These are phyloP conservation scores for Tupaia tana DNA, from an alignment of 2,113 vertebrate species.

Conservation along the genomic window DNA sequence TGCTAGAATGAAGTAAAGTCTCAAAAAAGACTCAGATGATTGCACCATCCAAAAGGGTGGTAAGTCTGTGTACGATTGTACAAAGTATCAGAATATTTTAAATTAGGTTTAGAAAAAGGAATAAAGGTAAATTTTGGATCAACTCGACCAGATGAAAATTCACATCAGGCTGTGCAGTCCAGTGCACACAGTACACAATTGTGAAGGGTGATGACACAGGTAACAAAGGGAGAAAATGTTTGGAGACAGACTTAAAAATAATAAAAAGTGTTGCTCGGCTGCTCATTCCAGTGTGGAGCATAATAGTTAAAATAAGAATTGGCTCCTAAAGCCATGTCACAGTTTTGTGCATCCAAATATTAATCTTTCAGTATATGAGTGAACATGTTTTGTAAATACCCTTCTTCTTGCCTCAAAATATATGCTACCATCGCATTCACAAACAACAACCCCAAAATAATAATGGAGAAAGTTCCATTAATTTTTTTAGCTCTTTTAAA, in stretches of 20 bases:
- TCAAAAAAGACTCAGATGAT: slow-evolving; percentile 26
- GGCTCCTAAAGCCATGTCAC: background rate
- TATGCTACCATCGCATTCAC: background rate
- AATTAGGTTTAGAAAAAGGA: slow-evolving; percentile 35
- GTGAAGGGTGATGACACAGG: background rate
- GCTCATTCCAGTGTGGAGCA: background rate
- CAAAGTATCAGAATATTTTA: background rate
- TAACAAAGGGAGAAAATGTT: background rate
- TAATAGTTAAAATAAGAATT: background rate
- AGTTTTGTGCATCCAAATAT: background rate
- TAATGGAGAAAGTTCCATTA: background rate
- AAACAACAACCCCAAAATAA: background rate
- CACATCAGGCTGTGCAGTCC: background rate
- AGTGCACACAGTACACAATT: background rate
- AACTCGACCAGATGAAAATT: slow-evolving; percentile 26
- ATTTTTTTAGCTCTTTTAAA: background rate
- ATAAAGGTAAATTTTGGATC: slow-evolving; percentile 56
- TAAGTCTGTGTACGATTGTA: background rate
- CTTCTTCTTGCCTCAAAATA: background rate
- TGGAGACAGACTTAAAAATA: background rate
- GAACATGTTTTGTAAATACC: background rate
- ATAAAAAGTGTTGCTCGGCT: background rate
- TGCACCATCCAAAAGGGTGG: background rate
- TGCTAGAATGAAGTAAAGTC: background rate
- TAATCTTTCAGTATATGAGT: background rate